Evolutionary conservation across 2,113 vertebrate genomes (phyloP), one percentile per base, ranked within the genome.

Genomic region (Trachemys scripta): DNA sequence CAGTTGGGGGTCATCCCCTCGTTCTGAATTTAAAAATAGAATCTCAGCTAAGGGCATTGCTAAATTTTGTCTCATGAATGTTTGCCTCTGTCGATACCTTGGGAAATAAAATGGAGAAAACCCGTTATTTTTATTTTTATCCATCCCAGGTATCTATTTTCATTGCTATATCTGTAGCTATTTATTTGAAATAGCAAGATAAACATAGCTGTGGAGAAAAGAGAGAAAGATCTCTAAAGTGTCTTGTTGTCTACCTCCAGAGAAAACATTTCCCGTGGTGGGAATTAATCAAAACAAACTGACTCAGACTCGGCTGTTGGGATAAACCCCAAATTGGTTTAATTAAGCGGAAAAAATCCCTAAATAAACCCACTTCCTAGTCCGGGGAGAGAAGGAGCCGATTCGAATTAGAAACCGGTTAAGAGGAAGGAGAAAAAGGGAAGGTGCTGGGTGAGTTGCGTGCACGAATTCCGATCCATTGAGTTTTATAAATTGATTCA

Each of bases 251-350:
- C 17, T 11, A 7, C 5, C 2, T n/a, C 42, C 82, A 78, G 24
- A 45, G 9, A 80, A 54, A 51, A 81, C 3, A 29, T 82, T 92
- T 90, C 84, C 35, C 80, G 75, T 10, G 65, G 65, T 20, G 19
- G 35, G 35, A 72, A 17, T 95, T 96, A 96, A 97, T 94, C 82
- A 29, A 1, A 96, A 96, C 95, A 96, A 96, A 84, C 94, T 95
- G 95, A 2, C 35, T 9, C 8, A 0, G 50, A 69, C 72, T 92
- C 1, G 6, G 89, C 80, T 6, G n/a, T 1, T 0, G 1, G 1
- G 78, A 1, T 6, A 12, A 88, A 82, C 87, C 96, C 91, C 89
- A 91, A 96, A 93, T 90, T 94, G 86, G 92, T 82, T 94, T 91
- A 59, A 79, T 95, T 94, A 94, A 82, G 50, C 90, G 90, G 89